These are phyloP conservation scores for Sesamia nonagrioides DNA, from an alignment of 1,140 invertebrate species.

Conservation along the genomic window DNA sequence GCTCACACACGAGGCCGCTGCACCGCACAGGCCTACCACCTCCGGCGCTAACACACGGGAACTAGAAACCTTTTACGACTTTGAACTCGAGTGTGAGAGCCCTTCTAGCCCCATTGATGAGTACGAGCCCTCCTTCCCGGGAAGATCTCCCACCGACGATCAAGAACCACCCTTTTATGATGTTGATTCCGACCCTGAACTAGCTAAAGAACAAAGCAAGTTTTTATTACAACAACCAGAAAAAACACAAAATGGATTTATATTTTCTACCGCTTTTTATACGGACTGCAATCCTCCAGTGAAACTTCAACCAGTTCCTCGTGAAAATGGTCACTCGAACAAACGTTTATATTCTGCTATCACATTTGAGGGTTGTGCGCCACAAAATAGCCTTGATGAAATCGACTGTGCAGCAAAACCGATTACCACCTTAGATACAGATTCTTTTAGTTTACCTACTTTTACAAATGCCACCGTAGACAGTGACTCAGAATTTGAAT, in stretches of 20 bases:
- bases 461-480: constrained; percentile 66
- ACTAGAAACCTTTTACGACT: constrained; percentile 87
- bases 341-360: constrained; percentile 85
- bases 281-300: constrained; percentile 80
- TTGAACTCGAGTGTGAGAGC: constrained; percentile 89
- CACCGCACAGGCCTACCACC: constrained; percentile 77
- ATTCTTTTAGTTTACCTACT: constrained; percentile 64
- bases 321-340: constrained; percentile 83
- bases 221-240: constrained; percentile 73
- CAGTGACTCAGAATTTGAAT: constrained; percentile 85
- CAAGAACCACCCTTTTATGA: constrained; percentile 84
- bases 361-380: constrained; percentile 85
- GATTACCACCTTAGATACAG: constrained; percentile 55
- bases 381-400: constrained; percentile 81
- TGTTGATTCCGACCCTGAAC: constrained; percentile 75
- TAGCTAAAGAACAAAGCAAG: constrained; percentile 69
- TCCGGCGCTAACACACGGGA: constrained; percentile 80
- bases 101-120: constrained; percentile 91
- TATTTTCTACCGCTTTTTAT: constrained; percentile 79
- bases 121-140: constrained; percentile 83
- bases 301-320: constrained; percentile 78
- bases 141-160: constrained; percentile 82
- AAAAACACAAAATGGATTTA: constrained; percentile 79
- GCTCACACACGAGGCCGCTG: constrained; percentile 73
- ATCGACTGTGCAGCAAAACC: constrained; percentile 66